Base-by-base conservation (phyloP, 2,113 vertebrate genomes). In the Xiphophorus couchianus region DNA sequence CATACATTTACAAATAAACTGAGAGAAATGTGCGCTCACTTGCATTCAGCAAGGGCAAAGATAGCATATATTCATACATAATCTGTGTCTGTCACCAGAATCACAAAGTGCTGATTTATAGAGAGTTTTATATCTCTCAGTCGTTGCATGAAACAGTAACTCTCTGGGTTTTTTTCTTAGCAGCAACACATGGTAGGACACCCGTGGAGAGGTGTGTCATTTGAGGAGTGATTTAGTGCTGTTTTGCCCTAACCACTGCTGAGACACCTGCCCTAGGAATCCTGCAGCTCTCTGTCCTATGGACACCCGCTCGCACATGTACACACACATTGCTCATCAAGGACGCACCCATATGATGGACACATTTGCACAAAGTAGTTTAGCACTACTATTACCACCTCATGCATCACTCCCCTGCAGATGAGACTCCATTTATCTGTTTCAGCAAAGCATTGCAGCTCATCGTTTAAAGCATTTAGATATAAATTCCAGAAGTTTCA, bases 251-350 rank as follows among this genome's bases (percentile, higher is more conserved):
- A 84, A 85, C 89, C 90, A 91, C 92, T 91, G 86, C 92, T 88
- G 90, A 89, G 88, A 92, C 93, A 95, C 94, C 95, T 95, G 94
- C 93, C 89, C 80, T 44, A 77, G 85, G 88, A 94, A 94, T 94
- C 90, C 86, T 74, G 62, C 63, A 79, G 60, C 83, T 66, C 77
- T 73, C 74, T 83, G 58, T 71, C 29, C 14, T 5, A 42, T 42
- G 15, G 13, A 42, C 39, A 39, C 37, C 9, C 12, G 9, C 37
- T 2, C 37, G 3, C 37, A 42, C 39, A 63, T 63, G 82, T 66
- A 66, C 64, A 74, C 73, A 78, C 42, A 25, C 48, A 76, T 48
- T 69, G 54, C 61, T 27, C 61, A 71, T 62, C 83, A 71, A 31
- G 78, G 39, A 83, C 66, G 39, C 61, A 85, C 65, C 54, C 67